Percentiles rank a stretch among this genome's conserved stretches.
phyloP scores from a whole-genome alignment of 2,888 invertebrate species.

The Hemicrepidius hirtus region DNA sequence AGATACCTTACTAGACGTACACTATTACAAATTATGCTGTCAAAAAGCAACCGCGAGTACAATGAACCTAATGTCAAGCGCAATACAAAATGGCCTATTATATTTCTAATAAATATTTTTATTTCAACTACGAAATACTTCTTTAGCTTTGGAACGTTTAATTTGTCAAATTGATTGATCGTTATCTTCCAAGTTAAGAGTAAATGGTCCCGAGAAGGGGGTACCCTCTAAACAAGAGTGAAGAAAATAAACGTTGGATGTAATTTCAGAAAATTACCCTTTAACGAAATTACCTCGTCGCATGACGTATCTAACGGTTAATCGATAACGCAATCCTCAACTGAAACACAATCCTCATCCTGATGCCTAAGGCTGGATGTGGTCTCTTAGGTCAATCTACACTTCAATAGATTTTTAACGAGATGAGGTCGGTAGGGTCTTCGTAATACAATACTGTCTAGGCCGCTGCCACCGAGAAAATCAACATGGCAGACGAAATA shows the following conservation, averaged over 20 bases:
- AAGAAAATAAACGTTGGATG: not conserved
- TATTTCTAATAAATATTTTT: constrained; percentile 18
- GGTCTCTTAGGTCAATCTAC: constrained; percentile 41
- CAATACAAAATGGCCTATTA: constrained; percentile 7
- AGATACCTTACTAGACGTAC: constrained; percentile 10
- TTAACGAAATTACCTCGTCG: constrained; percentile 20
- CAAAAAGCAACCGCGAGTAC: constrained; percentile 22
- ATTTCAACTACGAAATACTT: not conserved
- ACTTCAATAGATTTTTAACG: constrained; percentile 43
- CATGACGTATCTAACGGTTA: constrained; percentile 13
- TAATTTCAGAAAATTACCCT: constrained; percentile 9
- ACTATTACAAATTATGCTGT: constrained; percentile 29
- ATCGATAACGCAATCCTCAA: constrained; percentile 34
- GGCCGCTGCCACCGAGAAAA: constrained; percentile 14
- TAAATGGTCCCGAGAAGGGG: not conserved
- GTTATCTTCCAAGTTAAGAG: not conserved
- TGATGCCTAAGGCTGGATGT: constrained; percentile 30
- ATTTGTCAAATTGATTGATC: constrained; percentile 22
- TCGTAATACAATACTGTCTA: constrained; percentile 38
- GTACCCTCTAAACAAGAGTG: not conserved
- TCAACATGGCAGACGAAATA: constrained; percentile 16
- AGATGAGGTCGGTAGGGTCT: constrained; percentile 37
- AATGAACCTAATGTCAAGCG: constrained; percentile 13
- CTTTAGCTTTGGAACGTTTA: not conserved
- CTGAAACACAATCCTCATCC: constrained; percentile 35